These are phyloP conservation scores for Porites lobata DNA, from an alignment of 92 coral and sea anemone genomes.

Conservation along the genomic window DNA sequence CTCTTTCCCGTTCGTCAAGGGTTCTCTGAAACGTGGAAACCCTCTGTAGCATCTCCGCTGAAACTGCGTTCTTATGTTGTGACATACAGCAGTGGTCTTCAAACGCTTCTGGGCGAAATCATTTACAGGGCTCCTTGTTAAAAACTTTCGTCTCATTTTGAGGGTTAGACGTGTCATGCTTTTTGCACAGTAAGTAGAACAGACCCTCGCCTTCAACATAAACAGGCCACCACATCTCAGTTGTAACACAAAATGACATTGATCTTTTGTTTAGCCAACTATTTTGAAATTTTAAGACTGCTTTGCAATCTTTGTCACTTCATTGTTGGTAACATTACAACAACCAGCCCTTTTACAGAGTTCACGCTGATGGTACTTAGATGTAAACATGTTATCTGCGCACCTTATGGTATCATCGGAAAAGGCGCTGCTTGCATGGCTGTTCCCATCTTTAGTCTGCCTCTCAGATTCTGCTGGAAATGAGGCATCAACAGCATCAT, in stretches of 20 bases:
- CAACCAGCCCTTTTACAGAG: not conserved
- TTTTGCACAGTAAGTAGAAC: not conserved
- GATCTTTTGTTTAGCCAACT: not conserved
- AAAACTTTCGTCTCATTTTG: not conserved
- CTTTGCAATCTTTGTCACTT: not conserved
- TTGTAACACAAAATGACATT: not conserved
- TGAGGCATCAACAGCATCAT: too few relatives aligned
- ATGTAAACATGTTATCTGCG: not conserved
- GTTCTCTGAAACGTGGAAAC: constrained; percentile 12
- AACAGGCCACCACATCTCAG: constrained; percentile 20
- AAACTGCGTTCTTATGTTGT: constrained; percentile 5
- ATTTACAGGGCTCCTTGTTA: constrained; percentile 5
- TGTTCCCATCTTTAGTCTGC: not conserved
- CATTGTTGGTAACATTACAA: not conserved
- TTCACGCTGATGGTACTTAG: constrained; percentile 14
- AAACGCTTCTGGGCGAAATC: not conserved
- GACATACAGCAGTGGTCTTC: not conserved
- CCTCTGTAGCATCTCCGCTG: constrained; percentile 1
- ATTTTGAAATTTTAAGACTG: not conserved
- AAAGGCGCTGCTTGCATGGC: not conserved
- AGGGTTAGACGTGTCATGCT: constrained; percentile 1
- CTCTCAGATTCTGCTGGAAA: not conserved
- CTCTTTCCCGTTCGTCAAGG: not conserved
- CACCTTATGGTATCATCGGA: constrained; percentile 1
- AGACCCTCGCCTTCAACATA: not conserved